Base-by-base conservation (phyloP, 2,888 invertebrate species). In the Dynastes maya region DNA sequence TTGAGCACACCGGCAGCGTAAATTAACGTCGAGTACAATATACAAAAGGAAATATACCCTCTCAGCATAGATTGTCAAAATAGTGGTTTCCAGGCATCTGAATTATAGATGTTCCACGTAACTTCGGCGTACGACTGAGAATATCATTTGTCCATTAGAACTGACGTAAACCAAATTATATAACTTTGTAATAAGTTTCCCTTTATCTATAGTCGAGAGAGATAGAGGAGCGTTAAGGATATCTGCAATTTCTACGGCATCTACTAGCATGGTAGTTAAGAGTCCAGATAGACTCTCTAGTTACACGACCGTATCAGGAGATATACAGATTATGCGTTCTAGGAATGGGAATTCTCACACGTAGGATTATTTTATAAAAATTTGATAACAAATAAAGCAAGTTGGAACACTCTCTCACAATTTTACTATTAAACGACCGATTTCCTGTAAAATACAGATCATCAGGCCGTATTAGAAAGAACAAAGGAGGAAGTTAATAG, bases 91-190 rank as follows among this genome's bases (percentile, higher is more conserved):
- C 72, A 61, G 61, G 61, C 72, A 49, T 74, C 72, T 74, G 72
- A 74, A 74, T 74, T 74, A 74, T 74, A 74, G 72, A 74, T 74
- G 72, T 61, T 74, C 29, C 61, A 9, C 61, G 27, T 58, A 74
- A 74, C 61, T 74, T 74, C 58, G 45, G 72, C 63, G 61, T 49
- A 61, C 72, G 58, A 49, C 32, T 74, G 27, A 74, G 72, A 37
- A 74, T 74, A 74, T 74, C 72, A 74, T 74, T 61, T 61, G 61
- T 61, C 72, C 72, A 74, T 74, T 74, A 74, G 61, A 40, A 74
- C 72, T 61, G 72, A 74, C 72, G 72, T 74, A 74, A 74, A 74
- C 72, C 61, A 61, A 74, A 74, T 74, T 74, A 61, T 61, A 74
- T 74, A 74, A 74, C 72, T 74, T 74, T 61, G 27, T 74, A 74